Evolutionary conservation across 2,888 invertebrate genomes (phyloP), one percentile per base, ranked within the genome.

Genomic region (Harpagoxenus sublaevis): DNA sequence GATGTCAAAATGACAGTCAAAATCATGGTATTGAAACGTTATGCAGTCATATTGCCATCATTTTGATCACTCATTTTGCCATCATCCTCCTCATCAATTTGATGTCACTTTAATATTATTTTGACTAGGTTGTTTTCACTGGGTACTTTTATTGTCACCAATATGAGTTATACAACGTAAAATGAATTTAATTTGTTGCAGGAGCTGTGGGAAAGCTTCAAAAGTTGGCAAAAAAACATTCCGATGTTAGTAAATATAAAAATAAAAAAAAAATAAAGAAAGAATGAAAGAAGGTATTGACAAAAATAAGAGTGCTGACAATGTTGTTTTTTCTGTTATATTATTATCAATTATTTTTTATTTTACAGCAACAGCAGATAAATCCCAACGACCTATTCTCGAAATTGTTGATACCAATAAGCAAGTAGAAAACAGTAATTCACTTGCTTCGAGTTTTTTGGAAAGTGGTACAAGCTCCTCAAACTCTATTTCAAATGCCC

Each of bases 41-140:
- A n/a, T 63, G 63, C 63, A 63, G 12, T 63, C 39, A n/a, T 18
- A 18, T 39, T 63, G n/a, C 63, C 39, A n/a, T 63, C 2, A 63
- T 63, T 63, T 63, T 63, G 12, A 63, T 39, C n/a, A 18, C 5
- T 63, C n/a, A 0, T 63, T 39, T 63, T 63, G 39, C 10, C n/a
- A 39, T 39, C n/a, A 63, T 63, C n/a, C 10, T 12, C 2, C 9
- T n/a, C n/a, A n/a, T 63, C n/a, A 63, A 63, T 63, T 63, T 63
- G n/a, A 63, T 63, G 12, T 5, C 12, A 63, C 35, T 35, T 62
- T 35, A 35, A 62, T 35, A 62, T 62, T 3, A 35, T 18, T 62
- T 62, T 62, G 39, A 39, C 31, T 39, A 63, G 10, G 2, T n/a
- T 63, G 39, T 63, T 63, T 63, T 39, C 39, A 63, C 35, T 62